Percentiles rank a stretch among this genome's conserved stretches.
Conservation (phyloP, 2,797 vertebrate genomes). For the Helarctos malayanus region DNA sequence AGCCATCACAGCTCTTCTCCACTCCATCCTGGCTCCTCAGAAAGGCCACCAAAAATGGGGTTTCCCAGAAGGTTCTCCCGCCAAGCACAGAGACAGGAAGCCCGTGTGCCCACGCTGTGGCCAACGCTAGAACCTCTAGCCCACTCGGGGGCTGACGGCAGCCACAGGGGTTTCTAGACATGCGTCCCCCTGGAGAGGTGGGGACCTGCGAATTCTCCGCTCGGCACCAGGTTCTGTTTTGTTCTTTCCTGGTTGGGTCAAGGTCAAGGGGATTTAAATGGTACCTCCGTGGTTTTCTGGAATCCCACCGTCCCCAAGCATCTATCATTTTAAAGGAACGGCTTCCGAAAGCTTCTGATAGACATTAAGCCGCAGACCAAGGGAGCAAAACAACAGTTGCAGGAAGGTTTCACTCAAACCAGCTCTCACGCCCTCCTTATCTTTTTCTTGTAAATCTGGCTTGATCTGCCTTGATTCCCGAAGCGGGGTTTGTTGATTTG, state of each 20-base stretch:
- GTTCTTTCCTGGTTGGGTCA: neutral
- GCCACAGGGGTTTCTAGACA: neutral
- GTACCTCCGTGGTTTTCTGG: conserved; percentile 40
- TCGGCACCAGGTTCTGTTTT: neutral
- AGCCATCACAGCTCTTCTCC: neutral
- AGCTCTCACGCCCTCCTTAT: neutral
- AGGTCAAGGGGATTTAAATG: conserved; percentile 52
- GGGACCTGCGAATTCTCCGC: neutral
- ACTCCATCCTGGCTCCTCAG: neutral
- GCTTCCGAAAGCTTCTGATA: conserved; percentile 38
- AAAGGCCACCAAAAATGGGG: neutral
- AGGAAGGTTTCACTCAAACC: neutral
- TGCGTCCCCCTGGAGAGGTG: neutral
- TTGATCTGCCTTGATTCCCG: conserved; percentile 18
- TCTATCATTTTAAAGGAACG: neutral
- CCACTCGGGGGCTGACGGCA: neutral
- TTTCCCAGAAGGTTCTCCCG: neutral
- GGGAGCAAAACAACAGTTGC: conserved; percentile 1
- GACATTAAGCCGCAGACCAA: neutral
- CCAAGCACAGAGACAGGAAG: neutral
- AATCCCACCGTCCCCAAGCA: conserved; percentile 27
- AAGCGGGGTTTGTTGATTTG: conserved; percentile 44
- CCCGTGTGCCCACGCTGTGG: neutral
- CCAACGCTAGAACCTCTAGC: rapidly evolving
- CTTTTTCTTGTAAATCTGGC: conserved; percentile 57